Evolutionary conservation across 2,888 invertebrate species (phyloP), one percentile per base, ranked within the genome.

Genomic region (Ophion obscuratus): DNA sequence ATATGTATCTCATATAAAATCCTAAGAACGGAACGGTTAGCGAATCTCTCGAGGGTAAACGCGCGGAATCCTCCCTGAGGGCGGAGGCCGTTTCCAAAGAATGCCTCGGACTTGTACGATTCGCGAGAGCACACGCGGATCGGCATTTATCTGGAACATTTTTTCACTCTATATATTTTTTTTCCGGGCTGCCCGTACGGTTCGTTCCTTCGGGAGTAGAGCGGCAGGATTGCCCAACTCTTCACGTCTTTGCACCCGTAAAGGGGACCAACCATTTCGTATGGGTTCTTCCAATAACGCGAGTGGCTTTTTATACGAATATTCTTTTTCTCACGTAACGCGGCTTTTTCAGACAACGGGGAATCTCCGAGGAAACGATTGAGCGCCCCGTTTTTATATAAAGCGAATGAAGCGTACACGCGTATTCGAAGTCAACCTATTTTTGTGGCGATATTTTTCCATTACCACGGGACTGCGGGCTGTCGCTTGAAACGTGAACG

Each of bases 271-370:
- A 75, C 64, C 24, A 24, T 75, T 64, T 64, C 61, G 9, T 5
- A 75, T 44, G 44, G 47, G 14, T 47, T 75, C 64, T 75, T 47
- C 64, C 44, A 75, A 75, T 75, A n/a, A 27, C 57, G 47, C 24
- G 17, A 24, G 27, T 47, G 44, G 17, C n/a, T n/a, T 10, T 36
- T 24, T 40, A 9, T 17, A n/a, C 3, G 40, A 67, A 40, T 31
- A 44, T 40, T 67, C 40, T 66, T n/a, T 61, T 61, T 20, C 27
- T 59, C 20, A 4, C 14, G n/a, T 61, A 14, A 24, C 59, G 6
- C 17, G 5, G 4, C 14, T 53, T 17, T 5, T 17, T 17, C 14
- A 53, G 53, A 17, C 17, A 17, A 14, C 17, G 53, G 53, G 14
- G 2, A 31, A 53, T 17, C 5, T 53, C 14, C 5, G 53, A 17